Conservation (phyloP, 2,888 invertebrate genomes). For the Lithosia quadra region DNA sequence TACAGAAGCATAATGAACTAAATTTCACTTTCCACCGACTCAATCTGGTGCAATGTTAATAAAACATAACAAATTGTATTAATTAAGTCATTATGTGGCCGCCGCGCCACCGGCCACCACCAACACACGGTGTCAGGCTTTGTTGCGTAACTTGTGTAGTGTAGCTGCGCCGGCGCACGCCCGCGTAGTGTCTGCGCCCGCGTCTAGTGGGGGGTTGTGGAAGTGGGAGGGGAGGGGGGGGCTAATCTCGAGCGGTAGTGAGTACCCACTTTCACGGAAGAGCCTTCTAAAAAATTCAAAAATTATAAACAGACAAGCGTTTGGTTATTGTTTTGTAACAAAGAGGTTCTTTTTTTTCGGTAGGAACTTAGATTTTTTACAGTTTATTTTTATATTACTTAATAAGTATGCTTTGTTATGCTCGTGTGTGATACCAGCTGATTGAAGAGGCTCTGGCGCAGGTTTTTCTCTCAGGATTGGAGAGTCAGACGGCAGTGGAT, state of each 20-base stretch:
- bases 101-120: neutral
- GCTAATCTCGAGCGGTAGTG: neutral
- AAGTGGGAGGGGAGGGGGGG: no score
- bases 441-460: no score
- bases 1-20: neutral
- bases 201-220: neutral
- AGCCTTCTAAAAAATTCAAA: neutral
- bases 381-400: no score
- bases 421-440: no score
- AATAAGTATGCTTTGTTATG: no score
- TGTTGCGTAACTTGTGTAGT: neutral
- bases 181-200: neutral
- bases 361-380: neutral
- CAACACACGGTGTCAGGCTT: neutral
- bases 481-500: no score
- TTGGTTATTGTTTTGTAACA: neutral
- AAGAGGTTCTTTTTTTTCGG: neutral
- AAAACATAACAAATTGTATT: slow-evolving; percentile 4
- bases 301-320: neutral
- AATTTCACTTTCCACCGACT: slow-evolving; percentile 11
- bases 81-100: neutral
- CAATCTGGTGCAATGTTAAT: neutral
- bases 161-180: neutral
- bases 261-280: slow-evolving; percentile 10
- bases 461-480: no score